Conservation (phyloP, 2,888 invertebrate genomes). For the Darwinula stevensoni region DNA sequence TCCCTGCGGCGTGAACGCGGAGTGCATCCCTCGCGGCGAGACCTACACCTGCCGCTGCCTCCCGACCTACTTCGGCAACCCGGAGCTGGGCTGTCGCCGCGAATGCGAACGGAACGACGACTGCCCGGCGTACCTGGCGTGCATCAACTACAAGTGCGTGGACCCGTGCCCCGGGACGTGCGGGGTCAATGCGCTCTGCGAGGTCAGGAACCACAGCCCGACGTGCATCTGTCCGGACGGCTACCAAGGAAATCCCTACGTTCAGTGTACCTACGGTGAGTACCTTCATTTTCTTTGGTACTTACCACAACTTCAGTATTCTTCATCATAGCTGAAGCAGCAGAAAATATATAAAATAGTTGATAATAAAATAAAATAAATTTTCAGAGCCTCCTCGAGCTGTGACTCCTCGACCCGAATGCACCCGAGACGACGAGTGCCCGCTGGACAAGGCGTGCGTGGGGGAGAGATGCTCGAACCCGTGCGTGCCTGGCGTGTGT, state of each 20-base stretch:
- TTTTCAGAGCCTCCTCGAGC: not conserved
- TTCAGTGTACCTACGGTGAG: conserved; percentile 16
- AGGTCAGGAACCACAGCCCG: conserved; percentile 22
- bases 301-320: too few species aligned
- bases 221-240: conserved; percentile 51
- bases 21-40: conserved; percentile 20
- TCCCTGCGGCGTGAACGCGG: conserved; percentile 30
- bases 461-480: conserved; percentile 10
- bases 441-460: conserved; percentile 12
- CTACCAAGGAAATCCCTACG: conserved; percentile 48
- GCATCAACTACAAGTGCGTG: conserved; percentile 33
- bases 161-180: conserved; percentile 42
- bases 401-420: conserved; percentile 9
- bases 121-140: conserved; percentile 16
- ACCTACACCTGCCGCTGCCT: conserved; percentile 31
- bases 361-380: too few species aligned
- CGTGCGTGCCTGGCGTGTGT: conserved; percentile 10
- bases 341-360: too few species aligned
- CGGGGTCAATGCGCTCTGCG: conserved; percentile 32
- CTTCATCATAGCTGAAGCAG: too few species aligned
- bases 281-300: conserved; percentile 5
- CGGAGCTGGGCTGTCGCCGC: conserved; percentile 41
- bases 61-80: conserved; percentile 45
- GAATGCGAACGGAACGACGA: conserved; percentile 53
- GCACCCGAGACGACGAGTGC: conserved; percentile 12